Evolutionary conservation across 1,140 invertebrate genomes (phyloP).

Genomic region (Pseudomyrmex dendroicus): DNA sequence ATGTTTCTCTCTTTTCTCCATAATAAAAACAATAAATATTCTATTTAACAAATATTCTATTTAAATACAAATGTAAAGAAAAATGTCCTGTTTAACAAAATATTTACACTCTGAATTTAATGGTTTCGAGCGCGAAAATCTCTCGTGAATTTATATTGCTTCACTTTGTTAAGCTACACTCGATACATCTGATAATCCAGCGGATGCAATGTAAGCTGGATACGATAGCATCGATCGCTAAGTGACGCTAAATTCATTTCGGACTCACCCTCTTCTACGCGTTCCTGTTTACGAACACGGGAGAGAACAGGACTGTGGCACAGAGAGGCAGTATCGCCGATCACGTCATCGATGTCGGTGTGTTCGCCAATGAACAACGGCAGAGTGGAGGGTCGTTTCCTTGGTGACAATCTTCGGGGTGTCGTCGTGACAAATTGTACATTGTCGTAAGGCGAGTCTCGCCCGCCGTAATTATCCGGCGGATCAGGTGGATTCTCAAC

Average conservation of each 20-base stretch:
- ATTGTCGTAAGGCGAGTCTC: conserved; percentile 90
- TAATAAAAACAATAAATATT: too few species aligned
- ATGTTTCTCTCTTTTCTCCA: too few species aligned
- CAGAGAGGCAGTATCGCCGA: conserved; percentile 86
- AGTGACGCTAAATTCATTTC: conserved; percentile 60
- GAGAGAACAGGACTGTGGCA: conserved; percentile 75
- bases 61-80: too few species aligned
- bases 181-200: conserved; percentile 53
- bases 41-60: too few species aligned
- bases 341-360: conserved; percentile 93
- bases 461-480: conserved; percentile 78
- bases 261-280: conserved; percentile 72
- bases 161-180: conserved; percentile 17
- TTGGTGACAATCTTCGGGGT: conserved; percentile 75
- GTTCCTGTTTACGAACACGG: conserved; percentile 73
- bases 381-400: conserved; percentile 80
- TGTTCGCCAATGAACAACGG: conserved; percentile 91
- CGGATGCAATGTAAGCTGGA: conserved; percentile 34
- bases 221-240: conserved; percentile 45
- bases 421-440: conserved; percentile 83
- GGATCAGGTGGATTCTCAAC: conserved; percentile 82
- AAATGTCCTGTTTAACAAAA: too few species aligned
- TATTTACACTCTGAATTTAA: too few species aligned
- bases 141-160: background rate
- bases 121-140: background rate